Evolutionary conservation across 2,888 invertebrate genomes (phyloP).

Genomic region (Meiosimyza decipiens): DNA sequence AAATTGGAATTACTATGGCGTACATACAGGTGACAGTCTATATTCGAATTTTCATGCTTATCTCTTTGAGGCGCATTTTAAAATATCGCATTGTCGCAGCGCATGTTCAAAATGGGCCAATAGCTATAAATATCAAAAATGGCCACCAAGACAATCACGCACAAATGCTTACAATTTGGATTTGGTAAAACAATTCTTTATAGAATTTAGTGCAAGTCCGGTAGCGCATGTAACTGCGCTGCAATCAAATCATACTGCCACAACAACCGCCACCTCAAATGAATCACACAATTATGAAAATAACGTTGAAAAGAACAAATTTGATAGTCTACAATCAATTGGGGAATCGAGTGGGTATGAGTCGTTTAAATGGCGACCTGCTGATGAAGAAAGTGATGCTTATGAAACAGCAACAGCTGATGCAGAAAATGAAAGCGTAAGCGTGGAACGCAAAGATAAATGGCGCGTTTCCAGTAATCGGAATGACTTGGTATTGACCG

Average conservation of each 20-base stretch:
- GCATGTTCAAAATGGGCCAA: constrained; percentile 85
- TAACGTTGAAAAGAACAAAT: constrained; percentile 55
- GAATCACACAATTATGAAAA: constrained; percentile 20
- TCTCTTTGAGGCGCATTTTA: constrained; percentile 83
- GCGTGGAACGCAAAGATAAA: constrained; percentile 47
- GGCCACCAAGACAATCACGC: constrained; percentile 54
- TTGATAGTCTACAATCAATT: constrained; percentile 76
- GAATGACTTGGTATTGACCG: constrained; percentile 60
- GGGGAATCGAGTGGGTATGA: constrained; percentile 83
- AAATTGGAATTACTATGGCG: constrained; percentile 70
- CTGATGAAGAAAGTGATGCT: constrained; percentile 67
- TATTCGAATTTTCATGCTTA: constrained; percentile 88
- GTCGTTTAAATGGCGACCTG: constrained; percentile 73
- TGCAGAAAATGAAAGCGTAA: background rate
- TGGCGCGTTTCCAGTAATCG: constrained; percentile 62
- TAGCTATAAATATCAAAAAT: constrained; percentile 75
- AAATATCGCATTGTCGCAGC: constrained; percentile 78
- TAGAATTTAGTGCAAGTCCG: constrained; percentile 55
- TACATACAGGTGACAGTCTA: constrained; percentile 73
- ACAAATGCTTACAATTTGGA: constrained; percentile 58
- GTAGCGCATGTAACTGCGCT: constrained; percentile 11
- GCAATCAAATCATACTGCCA: background rate
- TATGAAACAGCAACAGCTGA: constrained; percentile 45
- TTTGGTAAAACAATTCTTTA: constrained; percentile 64
- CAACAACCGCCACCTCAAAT: background rate